Evolutionary conservation across 1,140 invertebrate species (phyloP).

Genomic region (Drosophila ercepeae): DNA sequence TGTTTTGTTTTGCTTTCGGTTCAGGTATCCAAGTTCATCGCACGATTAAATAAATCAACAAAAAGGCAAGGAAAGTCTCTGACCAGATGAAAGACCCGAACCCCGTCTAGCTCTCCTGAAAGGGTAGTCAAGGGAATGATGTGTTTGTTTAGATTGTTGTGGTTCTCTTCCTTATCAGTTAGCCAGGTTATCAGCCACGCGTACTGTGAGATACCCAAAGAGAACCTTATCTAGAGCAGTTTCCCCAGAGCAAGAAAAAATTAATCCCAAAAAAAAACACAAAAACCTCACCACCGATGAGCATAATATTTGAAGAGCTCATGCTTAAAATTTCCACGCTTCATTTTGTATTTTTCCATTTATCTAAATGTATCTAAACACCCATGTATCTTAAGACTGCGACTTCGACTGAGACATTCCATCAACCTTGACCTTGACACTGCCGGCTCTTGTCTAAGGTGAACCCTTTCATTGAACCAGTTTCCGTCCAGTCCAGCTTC

Average conservation of each 20-base stretch:
- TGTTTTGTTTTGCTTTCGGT: conserved; percentile 37
- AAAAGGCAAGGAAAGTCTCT: conserved; percentile 9
- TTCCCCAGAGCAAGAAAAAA: background rate
- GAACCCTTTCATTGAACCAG: conserved; percentile 37
- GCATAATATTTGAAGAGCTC: too few relatives aligned
- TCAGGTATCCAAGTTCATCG: conserved; percentile 53
- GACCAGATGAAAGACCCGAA: background rate
- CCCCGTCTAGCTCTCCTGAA: too few relatives aligned
- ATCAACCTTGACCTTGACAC: conserved; percentile 58
- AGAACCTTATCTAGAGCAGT: conserved; percentile 24
- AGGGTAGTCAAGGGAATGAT: background rate
- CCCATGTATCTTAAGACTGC: conserved; percentile 5
- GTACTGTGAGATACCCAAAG: conserved; percentile 2
- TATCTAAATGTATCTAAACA: conserved; percentile 7
- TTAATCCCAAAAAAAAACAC: background rate
- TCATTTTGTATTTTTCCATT: conserved; percentile 56
- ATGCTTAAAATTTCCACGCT: conserved; percentile 43
- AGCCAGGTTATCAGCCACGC: conserved; percentile 16
- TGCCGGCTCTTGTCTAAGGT: conserved; percentile 30
- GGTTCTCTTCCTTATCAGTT: conserved; percentile 3
- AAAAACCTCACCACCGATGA: too few relatives aligned
- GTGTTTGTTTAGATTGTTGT: background rate
- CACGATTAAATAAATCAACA: conserved; percentile 69
- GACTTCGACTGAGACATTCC: conserved; percentile 8
- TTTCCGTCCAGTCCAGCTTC: conserved; percentile 1